Evolutionary conservation across 2,797 vertebrate species (phyloP), one percentile per base, ranked within the genome.

Genomic region (Rhabdomys pumilio): DNA sequence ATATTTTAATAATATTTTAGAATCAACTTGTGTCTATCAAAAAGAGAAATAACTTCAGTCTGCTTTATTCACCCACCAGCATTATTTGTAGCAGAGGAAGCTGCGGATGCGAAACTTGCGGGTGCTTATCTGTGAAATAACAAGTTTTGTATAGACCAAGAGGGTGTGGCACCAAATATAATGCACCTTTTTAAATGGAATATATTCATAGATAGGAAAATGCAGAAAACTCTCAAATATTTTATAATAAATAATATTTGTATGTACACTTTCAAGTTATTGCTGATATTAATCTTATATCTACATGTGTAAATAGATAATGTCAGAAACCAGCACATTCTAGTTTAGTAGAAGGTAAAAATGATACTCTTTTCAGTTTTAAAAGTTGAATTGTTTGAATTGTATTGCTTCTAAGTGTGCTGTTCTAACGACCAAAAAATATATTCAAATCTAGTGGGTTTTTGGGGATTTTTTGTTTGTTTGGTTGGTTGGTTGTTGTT

Each of bases 121-220:
- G 10, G 47, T 79, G 24, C 3, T 92, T 86, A 79, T 75, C 34
- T 80, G 24, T 41, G 89, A 96, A 87, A 63, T 50, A 76, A 22
- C 2, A 88, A 31, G 31, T 77, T 20, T 92, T 93, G 89, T 83
- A 87, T 41, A 55, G 38, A 93, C 47, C 80, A 76, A 93, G 26
- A 69, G 41, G 15, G 3, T 79, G 10, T 31, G 13, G 50, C 44
- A 59, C 11, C 34, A 81, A 84, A 63, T 75, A 63, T 55, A 61
- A 88, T 34, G 26, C 63, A 31, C 12, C 72, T 94, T 93, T 96
- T 92, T 38, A 8, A 24, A 67, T 92, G 55, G 90, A 91, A 4
- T 19, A 82, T 77, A 73, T 76, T 79, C n/a, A 44, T 73, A 90
- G 38, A 87, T 38, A 79, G 31, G 24, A 55, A 55, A 38, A 77